Evolutionary conservation across 2,797 vertebrate genomes (phyloP).

Genomic region (Pseudotriccus pelzelni): DNA sequence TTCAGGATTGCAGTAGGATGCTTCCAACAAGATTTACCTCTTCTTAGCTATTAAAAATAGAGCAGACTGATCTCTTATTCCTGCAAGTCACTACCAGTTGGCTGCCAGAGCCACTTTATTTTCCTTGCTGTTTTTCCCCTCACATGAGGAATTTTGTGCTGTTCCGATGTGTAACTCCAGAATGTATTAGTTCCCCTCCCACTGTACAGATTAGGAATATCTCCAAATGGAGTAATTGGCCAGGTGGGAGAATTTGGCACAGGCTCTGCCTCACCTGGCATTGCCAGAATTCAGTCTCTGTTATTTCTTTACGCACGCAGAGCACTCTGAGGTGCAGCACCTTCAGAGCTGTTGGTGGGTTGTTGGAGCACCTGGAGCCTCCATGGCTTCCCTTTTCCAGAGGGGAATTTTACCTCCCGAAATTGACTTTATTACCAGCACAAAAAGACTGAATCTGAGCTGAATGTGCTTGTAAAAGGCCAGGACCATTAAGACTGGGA

Average conservation of each 20-base stretch:
- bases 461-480: neutral
- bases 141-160: neutral
- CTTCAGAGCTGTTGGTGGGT: accelerated
- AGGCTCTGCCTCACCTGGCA: neutral
- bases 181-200: neutral
- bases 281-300: neutral
- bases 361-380: accelerated
- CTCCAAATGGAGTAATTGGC: neutral
- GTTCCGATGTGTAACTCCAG: neutral
- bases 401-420: neutral
- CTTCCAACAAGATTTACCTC: neutral
- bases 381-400: neutral
- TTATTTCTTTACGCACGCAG: neutral
- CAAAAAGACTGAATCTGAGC: neutral
- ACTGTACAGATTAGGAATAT: neutral
- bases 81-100: neutral
- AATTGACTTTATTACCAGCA: neutral
- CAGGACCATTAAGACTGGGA: neutral
- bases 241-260: neutral
- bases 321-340: neutral
- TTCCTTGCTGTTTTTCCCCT: neutral
- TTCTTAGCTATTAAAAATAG: neutral
- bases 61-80: neutral
- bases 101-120: neutral
- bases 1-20: neutral